A percentile compares a stretch with the other conserved stretches of the same genome.
These are phyloP conservation scores for Microcebus murinus DNA, from an alignment of 2,113 vertebrate genomes.

Conservation along the genomic window DNA sequence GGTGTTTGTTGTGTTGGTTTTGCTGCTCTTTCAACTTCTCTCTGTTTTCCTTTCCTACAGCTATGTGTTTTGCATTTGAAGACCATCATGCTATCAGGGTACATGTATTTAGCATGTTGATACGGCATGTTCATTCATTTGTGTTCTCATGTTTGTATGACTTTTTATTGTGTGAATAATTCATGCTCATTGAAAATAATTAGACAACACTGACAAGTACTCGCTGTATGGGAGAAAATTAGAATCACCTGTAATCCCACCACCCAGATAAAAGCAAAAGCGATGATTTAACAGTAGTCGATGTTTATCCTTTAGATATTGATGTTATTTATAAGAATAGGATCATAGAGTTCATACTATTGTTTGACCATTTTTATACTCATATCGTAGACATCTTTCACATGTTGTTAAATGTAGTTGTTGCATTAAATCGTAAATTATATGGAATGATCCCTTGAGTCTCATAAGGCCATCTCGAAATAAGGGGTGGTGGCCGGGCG, in stretches of 20 bases:
- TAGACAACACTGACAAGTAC: not conserved
- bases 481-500: not conserved
- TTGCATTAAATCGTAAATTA: not conserved
- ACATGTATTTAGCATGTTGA: constrained; percentile 76
- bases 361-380: not conserved
- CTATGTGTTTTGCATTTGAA: constrained; percentile 79
- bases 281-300: not conserved
- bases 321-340: not conserved
- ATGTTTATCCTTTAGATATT: not conserved
- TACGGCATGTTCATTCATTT: constrained; percentile 73
- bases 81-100: constrained; percentile 78
- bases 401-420: not conserved
- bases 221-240: not conserved
- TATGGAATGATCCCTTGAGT: not conserved
- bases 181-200: not conserved
- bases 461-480: not conserved
- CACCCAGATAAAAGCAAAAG: not conserved
- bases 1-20: constrained; percentile 60
- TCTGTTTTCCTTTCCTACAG: constrained; percentile 76
- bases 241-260: not conserved
- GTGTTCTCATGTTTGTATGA: constrained; percentile 65
- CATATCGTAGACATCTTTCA: not conserved
- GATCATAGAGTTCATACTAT: not conserved
- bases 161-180: not conserved
- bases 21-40: constrained; percentile 66